Base-by-base conservation (phyloP, 2,888 invertebrate species). In the Athetis lepigone region DNA sequence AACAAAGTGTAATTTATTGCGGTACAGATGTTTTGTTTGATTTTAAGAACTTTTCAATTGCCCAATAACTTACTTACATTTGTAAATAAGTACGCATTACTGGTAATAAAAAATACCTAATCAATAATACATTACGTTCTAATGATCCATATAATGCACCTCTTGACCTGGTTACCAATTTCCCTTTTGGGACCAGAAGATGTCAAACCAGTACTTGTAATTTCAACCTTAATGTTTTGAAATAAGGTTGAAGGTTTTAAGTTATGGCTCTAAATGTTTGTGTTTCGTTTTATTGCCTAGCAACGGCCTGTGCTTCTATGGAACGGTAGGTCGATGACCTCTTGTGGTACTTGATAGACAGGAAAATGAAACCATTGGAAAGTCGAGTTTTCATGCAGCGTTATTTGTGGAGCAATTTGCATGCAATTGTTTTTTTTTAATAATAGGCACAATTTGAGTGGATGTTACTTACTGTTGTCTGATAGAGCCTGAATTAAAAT, bases 201-300 rank as follows among this genome's bases (percentile, higher is more conserved):
- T 45, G 21, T 46, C 16, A 4, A 18, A 61, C 23, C 16, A 11
- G 7, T 47, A 49, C 16, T 54, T 19, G 58, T 21, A 84, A 74
- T 74, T 68, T 77, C 58, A 71, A 71, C 83, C 77, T 75, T 84
- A n/a, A 82, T 56, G 2, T 1, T 23, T 54, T 45, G 67, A 9
- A 46, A 77, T 84, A 89, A 77, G 76, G 76, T 63, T 61, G 60
- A 74, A 56, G 42, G 36, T 40, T 45, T 57, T 58, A 54, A 16
- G 66, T 49, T 57, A 36, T 47, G 49, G 58, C 67, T 66, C 65
- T 68, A 62, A 68, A 70, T 84, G 86, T 88, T 86, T 85, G 86
- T 85, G 87, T 84, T 80, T 82, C 67, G 90, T 88, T 83, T 80
- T 79, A 86, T 89, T 86, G 85, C 90, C 73, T 83, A 85, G 92